A percentile compares a stretch with the other conserved stretches of the same genome.
Evolutionary conservation across 2,888 invertebrate species (phyloP).

Genomic region (Gymnoscelis rufifasciata): DNA sequence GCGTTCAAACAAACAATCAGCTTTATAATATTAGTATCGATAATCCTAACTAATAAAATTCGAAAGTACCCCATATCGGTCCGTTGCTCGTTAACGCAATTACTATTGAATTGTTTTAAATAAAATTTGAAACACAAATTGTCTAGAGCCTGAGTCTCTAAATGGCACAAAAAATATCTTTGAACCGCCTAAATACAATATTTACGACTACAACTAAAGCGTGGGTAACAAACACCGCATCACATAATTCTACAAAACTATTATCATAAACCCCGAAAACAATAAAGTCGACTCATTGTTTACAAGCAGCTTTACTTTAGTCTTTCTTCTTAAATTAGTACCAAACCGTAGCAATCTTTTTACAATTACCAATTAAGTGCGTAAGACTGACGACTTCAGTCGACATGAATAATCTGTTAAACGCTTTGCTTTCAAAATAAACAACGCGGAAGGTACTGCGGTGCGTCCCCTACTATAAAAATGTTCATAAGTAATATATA

Average conservation of each 20-base stretch:
- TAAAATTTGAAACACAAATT: no score
- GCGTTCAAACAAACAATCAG: no score
- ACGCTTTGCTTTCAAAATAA: conserved; percentile 23
- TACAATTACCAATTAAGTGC: conserved; percentile 28
- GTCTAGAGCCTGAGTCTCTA: no score
- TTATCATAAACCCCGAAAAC: neutral
- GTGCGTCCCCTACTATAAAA: neutral
- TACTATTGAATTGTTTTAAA: no score
- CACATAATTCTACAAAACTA: neutral
- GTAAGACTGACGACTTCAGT: conserved; percentile 23
- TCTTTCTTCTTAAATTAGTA: conserved; percentile 20
- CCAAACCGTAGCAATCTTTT: conserved; percentile 24
- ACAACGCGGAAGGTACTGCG: conserved; percentile 17
- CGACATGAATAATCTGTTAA: conserved; percentile 27
- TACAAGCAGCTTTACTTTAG: conserved; percentile 18
- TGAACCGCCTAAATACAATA: neutral
- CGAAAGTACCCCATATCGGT: no score
- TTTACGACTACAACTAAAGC: no score
- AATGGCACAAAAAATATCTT: no score
- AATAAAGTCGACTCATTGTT: conserved; percentile 11
- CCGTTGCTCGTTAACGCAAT: no score
- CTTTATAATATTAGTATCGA: no score
- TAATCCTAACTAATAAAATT: no score
- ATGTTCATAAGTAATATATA: neutral
- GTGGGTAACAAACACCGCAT: no score